Base-by-base conservation (phyloP, 2,888 invertebrate species). In the Cosmia trapezina region DNA sequence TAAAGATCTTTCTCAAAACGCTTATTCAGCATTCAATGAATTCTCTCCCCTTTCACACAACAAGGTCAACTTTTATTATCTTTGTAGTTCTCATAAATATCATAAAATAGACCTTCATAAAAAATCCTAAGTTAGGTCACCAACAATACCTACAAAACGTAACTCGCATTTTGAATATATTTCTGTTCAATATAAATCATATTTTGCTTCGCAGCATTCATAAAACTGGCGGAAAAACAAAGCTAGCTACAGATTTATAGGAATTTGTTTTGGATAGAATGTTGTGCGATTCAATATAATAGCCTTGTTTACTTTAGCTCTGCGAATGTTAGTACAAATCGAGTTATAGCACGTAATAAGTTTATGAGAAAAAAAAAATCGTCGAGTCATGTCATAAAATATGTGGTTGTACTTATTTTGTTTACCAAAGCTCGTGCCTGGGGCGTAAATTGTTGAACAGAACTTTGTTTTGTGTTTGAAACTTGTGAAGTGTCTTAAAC, bases 261-360 rank as follows among this genome's bases (percentile, higher is more conserved):
- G 73, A 75, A 76, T 84, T 85, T 86, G 85, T 83, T 83, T 82
- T 70, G 80, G 69, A 80, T 85, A 84, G 63, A 85, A 82, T 78
- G 80, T 83, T 84, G 72, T 78, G 76, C 71, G 79, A 81, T 75
- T 76, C 78, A 67, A 76, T 86, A 69, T 81, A 88, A 89, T 86
- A 83, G 88, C 80, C 83, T 89, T 89, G 89, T 89, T 88, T 89
- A 87, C 89, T 78, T 81, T 84, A 80, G 76, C 80, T 73, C 80
- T 81, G 73, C 63, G 80, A 78, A 84, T 85, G 84, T 84, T 83
- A 87, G 81, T 84, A 78, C 86, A 88, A 87, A 89, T 89, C 86
- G 88, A 86, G 87, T 89, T 89, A 89, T 76, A 69, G 78, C 63
- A 65, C 2, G 85, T 83, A 82, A 86, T 87, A 88, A 82, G 80